Percentiles rank a stretch among this genome's conserved stretches.
Conservation (phyloP, 2,113 vertebrate genomes). For the Hyaena hyaena region DNA sequence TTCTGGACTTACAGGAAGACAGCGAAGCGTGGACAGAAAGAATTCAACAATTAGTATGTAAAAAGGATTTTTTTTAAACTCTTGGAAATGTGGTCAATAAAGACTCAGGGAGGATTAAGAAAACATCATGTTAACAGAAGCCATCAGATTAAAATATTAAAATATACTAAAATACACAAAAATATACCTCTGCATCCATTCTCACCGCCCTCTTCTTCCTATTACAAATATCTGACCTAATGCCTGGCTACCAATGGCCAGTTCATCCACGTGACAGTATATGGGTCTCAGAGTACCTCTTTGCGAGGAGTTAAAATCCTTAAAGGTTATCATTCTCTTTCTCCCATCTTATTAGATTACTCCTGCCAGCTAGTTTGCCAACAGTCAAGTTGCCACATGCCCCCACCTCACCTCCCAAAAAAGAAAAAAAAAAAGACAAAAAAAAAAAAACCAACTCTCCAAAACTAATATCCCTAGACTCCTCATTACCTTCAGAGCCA, state of each 20-base stretch:
- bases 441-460: not conserved
- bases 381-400: not conserved
- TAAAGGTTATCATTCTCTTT: not conserved
- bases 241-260: not conserved
- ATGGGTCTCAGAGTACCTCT: not conserved
- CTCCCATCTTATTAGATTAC: conserved; percentile 21
- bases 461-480: conserved; percentile 11
- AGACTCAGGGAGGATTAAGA: conserved; percentile 27
- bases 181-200: not conserved
- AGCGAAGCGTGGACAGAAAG: not conserved
- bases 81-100: not conserved
- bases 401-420: not conserved
- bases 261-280: conserved; percentile 19
- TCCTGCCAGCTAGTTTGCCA: not conserved
- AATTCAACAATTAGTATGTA: not conserved
- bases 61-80: not conserved
- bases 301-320: conserved; percentile 53
- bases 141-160: conserved; percentile 38
- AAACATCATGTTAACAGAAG: conserved; percentile 16
- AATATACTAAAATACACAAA: not conserved
- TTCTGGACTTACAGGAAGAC: conserved; percentile 24
- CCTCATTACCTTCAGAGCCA: not conserved
- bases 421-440: not conserved
- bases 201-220: not conserved
- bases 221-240: conserved; percentile 24